Evolutionary conservation across 1,140 invertebrate species (phyloP), one percentile per base, ranked within the genome.

Genomic region (Sitodiplosis mosellana): DNA sequence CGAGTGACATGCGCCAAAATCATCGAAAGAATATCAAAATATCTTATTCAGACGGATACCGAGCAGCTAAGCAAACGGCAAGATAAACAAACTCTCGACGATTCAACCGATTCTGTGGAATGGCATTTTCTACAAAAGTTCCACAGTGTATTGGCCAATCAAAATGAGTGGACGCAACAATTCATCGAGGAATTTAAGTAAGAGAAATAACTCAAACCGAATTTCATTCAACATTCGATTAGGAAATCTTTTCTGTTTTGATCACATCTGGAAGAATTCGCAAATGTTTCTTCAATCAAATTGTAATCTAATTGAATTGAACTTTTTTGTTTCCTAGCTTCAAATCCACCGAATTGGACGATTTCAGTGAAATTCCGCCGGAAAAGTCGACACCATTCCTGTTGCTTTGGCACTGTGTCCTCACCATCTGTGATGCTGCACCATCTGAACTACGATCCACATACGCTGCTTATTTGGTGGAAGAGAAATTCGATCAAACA

Each of bases 331-430:
- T 47, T 14, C 49, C 36, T 21, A 55, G 53, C 7, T 64, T 60
- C 42, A 64, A 64, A 50, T 43, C 59, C 1, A 54, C 54, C 0
- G 62, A 64, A 46, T 45, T 64, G 22, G 54, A 55, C 18, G 53
- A 61, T 43, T 49, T 63, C n/a, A 49, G 54, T 20, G 44, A 49
- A 1, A 59, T 64, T n/a, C 50, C 61, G 14, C 49, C 45, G 22
- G 52, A 61, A 20, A 51, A 54, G 17, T 57, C 52, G 1, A 54
- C 54, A 0, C 55, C 55, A 17, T 89, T 86, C 64, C 63, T 88
- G 33, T 59, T 87, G 1, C 58, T 77, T 3, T 91, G 87, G 86
- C 72, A 74, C 54, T 68, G 80, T 40, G 57, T 86, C 11, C 58
- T 89, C n/a, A 64, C 74, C 22, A 73, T 83, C 44, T 81, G 83